Percentiles rank a stretch among this genome's conserved stretches.
phyloP scores from a whole-genome alignment of 2,888 invertebrate genomes.

The Himalopsyche kuldschensis region DNA sequence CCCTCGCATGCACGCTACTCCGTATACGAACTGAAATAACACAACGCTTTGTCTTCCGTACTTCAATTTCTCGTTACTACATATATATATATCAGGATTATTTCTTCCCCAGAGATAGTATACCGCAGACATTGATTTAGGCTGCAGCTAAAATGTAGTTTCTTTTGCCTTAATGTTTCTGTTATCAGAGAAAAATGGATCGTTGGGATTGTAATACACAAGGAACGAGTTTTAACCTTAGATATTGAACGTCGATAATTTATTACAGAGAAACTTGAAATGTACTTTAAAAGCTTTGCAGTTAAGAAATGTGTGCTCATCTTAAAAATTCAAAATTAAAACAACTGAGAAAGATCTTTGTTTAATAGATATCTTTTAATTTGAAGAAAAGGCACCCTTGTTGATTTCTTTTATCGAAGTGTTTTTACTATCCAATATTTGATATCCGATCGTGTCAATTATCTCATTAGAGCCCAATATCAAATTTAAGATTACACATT shows the following conservation, averaged over 20 bases:
- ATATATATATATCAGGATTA: slow-evolving; percentile 35
- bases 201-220: background rate
- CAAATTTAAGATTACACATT: too few relatives aligned
- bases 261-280: background rate
- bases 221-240: background rate
- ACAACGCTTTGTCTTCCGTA: slow-evolving; percentile 18
- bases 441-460: too few relatives aligned
- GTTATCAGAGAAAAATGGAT: slow-evolving; percentile 19
- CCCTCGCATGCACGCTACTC: background rate
- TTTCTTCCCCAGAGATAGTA: slow-evolving; percentile 19
- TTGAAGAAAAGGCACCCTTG: too few relatives aligned
- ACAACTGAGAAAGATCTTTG: too few relatives aligned
- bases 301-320: too few relatives aligned
- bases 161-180: slow-evolving; percentile 14
- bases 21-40: background rate
- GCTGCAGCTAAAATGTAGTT: slow-evolving; percentile 24
- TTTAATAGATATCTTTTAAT: too few relatives aligned
- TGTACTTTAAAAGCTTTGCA: background rate
- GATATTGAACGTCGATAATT: background rate
- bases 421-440: too few relatives aligned
- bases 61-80: slow-evolving; percentile 22
- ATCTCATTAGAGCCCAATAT: too few relatives aligned
- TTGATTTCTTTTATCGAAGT: too few relatives aligned
- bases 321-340: too few relatives aligned
- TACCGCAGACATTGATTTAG: slow-evolving; percentile 24